phyloP scores from a whole-genome alignment of 2,113 vertebrate species.

The Trinectes maculatus region DNA sequence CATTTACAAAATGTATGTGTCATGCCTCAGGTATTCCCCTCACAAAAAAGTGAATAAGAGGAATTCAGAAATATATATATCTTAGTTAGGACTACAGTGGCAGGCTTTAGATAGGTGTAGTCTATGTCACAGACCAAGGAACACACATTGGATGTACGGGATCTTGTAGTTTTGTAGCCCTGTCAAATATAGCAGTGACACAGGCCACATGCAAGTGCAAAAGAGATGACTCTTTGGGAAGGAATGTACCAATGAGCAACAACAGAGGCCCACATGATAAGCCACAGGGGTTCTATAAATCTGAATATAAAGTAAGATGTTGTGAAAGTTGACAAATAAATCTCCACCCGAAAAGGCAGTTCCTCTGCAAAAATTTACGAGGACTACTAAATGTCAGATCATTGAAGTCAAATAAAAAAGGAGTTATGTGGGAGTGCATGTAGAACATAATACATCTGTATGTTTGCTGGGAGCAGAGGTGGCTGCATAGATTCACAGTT shows the following conservation, averaged over 20 bases:
- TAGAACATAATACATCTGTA: slow-evolving; percentile 38
- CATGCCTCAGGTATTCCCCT: slow-evolving; percentile 32
- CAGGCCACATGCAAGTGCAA: slow-evolving; percentile 50
- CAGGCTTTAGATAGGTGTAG: slow-evolving; percentile 42
- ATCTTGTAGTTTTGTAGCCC: slow-evolving; percentile 53
- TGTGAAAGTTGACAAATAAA: slow-evolving; percentile 72
- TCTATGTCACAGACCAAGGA: slow-evolving; percentile 58
- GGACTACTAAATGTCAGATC: slow-evolving; percentile 59
- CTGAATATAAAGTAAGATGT: slow-evolving; percentile 62
- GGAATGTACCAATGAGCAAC: slow-evolving; percentile 67
- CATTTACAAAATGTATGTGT: no score
- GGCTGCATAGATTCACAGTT: slow-evolving; percentile 31
- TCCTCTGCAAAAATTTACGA: slow-evolving; percentile 41
- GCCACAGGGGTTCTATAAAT: slow-evolving; percentile 60
- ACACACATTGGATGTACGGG: slow-evolving; percentile 56
- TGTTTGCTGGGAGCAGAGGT: slow-evolving; percentile 26
- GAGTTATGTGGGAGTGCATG: slow-evolving; percentile 48
- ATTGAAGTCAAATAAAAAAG: slow-evolving; percentile 61
- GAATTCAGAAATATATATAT: slow-evolving; percentile 35
- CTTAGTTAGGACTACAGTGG: slow-evolving; percentile 31
- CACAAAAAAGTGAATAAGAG: slow-evolving; percentile 45
- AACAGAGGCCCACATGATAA: slow-evolving; percentile 64
- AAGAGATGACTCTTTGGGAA: slow-evolving; percentile 53
- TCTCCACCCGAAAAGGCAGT: slow-evolving; percentile 49
- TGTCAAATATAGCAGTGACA: slow-evolving; percentile 63